These are phyloP conservation scores for Calidris pygmaea DNA, from an alignment of 2,113 vertebrate genomes.

Conservation along the genomic window DNA sequence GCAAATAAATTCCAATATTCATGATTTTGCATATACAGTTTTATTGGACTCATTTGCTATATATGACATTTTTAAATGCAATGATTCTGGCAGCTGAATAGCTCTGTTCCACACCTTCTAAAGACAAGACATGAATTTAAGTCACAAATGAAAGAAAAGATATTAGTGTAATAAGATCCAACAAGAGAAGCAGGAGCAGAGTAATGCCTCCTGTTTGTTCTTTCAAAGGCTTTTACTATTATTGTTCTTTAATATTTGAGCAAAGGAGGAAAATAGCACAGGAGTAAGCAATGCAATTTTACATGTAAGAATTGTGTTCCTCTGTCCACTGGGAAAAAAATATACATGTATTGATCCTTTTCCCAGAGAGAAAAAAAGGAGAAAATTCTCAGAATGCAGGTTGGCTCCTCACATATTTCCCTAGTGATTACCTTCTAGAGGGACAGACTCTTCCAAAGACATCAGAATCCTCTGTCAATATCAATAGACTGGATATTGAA, in stretches of 20 bases:
- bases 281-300: neutral
- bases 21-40: neutral
- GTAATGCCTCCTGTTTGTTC: neutral
- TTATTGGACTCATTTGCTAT: neutral
- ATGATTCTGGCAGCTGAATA: neutral
- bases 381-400: neutral
- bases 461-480: neutral
- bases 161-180: neutral
- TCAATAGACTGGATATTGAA: neutral
- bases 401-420: neutral
- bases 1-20: neutral
- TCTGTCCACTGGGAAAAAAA: neutral
- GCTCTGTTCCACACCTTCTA: neutral
- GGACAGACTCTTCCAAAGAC: neutral
- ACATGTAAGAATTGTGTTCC: neutral
- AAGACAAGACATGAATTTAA: neutral
- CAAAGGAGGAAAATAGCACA: neutral
- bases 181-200: neutral
- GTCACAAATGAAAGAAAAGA: neutral
- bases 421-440: neutral
- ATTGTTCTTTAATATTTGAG: neutral
- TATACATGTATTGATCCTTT: rapidly evolving
- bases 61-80: neutral
- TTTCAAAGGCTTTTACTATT: neutral
- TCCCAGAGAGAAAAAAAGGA: neutral